These are phyloP conservation scores for Ferrisia virgata DNA, from an alignment of 2,888 invertebrate genomes.

Conservation along the genomic window DNA sequence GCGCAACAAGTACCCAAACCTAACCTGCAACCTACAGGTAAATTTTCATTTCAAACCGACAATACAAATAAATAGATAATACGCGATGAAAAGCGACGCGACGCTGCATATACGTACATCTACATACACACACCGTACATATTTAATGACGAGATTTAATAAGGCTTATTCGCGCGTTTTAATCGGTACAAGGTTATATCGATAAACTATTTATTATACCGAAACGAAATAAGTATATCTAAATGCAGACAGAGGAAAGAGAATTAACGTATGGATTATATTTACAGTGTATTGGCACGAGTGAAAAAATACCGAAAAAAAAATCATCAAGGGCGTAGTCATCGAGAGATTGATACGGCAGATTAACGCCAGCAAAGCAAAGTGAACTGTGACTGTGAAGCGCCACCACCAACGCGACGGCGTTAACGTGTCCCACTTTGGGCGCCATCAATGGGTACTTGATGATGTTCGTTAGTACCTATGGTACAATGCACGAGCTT, in stretches of 20 bases:
- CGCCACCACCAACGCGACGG: neutral
- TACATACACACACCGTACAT: too few species aligned
- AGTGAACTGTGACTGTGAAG: neutral
- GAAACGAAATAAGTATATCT: neutral
- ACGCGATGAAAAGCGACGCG: neutral
- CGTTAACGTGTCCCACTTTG: neutral
- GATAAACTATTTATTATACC: constrained; percentile 17
- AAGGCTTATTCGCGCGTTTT: neutral
- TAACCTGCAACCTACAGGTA: neutral
- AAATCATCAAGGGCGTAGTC: neutral
- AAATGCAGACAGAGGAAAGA: neutral
- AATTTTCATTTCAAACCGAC: neutral
- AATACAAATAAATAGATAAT: neutral
- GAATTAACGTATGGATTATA: neutral
- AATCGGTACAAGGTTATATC: constrained; percentile 17
- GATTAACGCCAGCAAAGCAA: neutral
- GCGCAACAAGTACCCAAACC: neutral
- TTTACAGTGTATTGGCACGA: neutral
- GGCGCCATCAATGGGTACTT: neutral
- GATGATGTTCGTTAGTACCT: too few species aligned
- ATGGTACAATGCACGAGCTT: too few species aligned
- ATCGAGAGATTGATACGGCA: neutral
- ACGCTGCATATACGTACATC: neutral
- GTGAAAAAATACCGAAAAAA: neutral
- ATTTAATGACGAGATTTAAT: neutral